A percentile compares a stretch with the other conserved stretches of the same genome.
phyloP scores from a whole-genome alignment of 2,888 invertebrate species.

The Nomada flava region DNA sequence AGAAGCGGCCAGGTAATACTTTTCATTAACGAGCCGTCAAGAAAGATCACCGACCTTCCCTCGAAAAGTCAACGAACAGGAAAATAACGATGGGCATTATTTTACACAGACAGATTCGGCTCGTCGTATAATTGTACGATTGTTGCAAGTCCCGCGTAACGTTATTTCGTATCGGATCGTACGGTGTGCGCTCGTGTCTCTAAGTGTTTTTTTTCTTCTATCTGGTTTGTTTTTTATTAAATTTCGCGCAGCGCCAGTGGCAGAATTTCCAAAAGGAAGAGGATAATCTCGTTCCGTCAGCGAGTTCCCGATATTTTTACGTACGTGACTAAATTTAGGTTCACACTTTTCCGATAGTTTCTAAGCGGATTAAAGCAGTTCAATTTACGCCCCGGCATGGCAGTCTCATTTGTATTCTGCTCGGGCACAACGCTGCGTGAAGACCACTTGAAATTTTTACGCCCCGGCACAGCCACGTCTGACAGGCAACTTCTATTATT shows the following conservation, averaged over 20 bases:
- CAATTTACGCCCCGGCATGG: constrained; percentile 15
- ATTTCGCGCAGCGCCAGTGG: not conserved
- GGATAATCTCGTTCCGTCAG: constrained; percentile 7
- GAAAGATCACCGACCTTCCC: not conserved
- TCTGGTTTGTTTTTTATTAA: not conserved
- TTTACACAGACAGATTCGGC: not conserved
- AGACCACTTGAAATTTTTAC: constrained; percentile 1
- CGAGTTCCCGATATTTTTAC: constrained; percentile 19
- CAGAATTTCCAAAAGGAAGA: not conserved
- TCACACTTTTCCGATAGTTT: constrained; percentile 25
- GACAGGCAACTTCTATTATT: not conserved
- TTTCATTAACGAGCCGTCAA: not conserved
- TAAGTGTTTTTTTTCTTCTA: too few relatives aligned
- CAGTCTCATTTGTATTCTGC: constrained; percentile 28
- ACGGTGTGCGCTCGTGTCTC: too few relatives aligned
- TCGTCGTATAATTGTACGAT: not conserved
- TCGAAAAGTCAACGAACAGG: not conserved
- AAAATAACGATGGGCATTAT: not conserved
- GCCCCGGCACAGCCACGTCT: not conserved
- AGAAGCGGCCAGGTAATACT: not conserved
- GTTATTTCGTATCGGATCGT: too few relatives aligned
- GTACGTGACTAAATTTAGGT: constrained; percentile 36
- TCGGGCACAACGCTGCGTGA: not conserved
- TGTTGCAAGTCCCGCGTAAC: too few relatives aligned
- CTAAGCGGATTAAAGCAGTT: constrained; percentile 37